Evolutionary conservation across 1,140 invertebrate species (phyloP), one percentile per base, ranked within the genome.

Genomic region (Scaptomyza hsui): DNA sequence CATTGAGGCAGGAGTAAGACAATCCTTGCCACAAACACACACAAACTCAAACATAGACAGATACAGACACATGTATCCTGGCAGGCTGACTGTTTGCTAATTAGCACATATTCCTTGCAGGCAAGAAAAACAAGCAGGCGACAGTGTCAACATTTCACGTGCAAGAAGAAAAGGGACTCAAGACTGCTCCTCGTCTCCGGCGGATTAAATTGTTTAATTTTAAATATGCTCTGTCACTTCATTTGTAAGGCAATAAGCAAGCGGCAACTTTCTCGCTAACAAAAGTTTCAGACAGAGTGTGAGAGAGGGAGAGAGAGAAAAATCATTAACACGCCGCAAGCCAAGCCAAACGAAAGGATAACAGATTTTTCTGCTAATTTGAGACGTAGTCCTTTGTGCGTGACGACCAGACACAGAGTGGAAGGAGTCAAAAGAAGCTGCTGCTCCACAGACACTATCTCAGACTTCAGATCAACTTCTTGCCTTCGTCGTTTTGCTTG

Each of bases 341-440:
- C 80, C 69, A 78, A 89, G 85, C 85, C 81, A 80, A 88, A 88
- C 82, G 82, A 89, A 90, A 90, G 89, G 89, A 90, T 90, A 90
- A 90, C 89, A 90, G 89, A 90, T 90, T 90, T 86, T 90, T 90
- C 89, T 90, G 88, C 88, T 90, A 90, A 90, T 90, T 90, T 90
- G 88, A 78, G 77, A 72, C 82, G 80, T 72, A 89, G 76, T 83
- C 83, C 85, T 90, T 90, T 89, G 89, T 90, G 89, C 89, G 80
- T 90, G 89, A 90, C 83, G 79, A 72, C 48, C 45, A 48, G 41
- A 59, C 68, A 59, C 45, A n/a, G 49, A 63, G 41, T 15, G n/a
- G 41, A 1, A 7, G 12, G 39, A 26, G 21, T 4, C n/a, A 13
- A 13, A 32, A 26, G 18, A 48, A 63, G 29, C 6, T 15, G 71